Conservation (phyloP, 2,797 vertebrate genomes). For the Microctenopoma lineatum region DNA sequence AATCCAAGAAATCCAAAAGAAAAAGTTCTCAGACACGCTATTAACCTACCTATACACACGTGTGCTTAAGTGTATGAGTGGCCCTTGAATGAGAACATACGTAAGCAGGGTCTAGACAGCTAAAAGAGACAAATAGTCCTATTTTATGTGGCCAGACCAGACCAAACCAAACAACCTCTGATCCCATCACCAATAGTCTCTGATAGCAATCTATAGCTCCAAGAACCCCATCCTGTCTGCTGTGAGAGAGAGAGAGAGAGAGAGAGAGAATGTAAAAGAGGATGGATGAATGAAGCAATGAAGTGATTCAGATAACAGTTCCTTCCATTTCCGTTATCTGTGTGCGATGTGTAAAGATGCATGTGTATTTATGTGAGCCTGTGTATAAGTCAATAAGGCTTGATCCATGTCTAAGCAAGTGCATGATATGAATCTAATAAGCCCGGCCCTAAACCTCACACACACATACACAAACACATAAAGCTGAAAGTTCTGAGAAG, state of each 20-base stretch:
- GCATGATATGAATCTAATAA: slow-evolving; percentile 46
- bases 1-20: slow-evolving; percentile 67
- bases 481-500: slow-evolving; percentile 73
- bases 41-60: slow-evolving; percentile 52
- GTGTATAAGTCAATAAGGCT: slow-evolving; percentile 53
- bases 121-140: slow-evolving; percentile 75
- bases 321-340: slow-evolving; percentile 59
- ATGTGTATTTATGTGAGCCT: slow-evolving; percentile 43
- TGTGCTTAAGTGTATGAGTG: slow-evolving; percentile 37
- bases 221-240: slow-evolving; percentile 81
- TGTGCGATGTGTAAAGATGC: slow-evolving; percentile 57
- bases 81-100: slow-evolving; percentile 67
- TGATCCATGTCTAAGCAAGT: slow-evolving; percentile 28
- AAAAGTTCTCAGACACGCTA: slow-evolving; percentile 57
- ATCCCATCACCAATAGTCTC: slow-evolving; percentile 83
- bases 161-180: slow-evolving; percentile 77
- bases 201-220: slow-evolving; percentile 82
- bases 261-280: slow-evolving; percentile 39
- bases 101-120: slow-evolving; percentile 75
- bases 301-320: slow-evolving; percentile 67
- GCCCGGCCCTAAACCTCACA: slow-evolving; percentile 30
- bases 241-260: slow-evolving; percentile 21
- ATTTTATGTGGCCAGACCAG: slow-evolving; percentile 60
- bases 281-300: slow-evolving; percentile 48
- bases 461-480: slow-evolving; percentile 15